Conservation (phyloP, 2,888 invertebrate genomes). For the Ptychoptera albimana region DNA sequence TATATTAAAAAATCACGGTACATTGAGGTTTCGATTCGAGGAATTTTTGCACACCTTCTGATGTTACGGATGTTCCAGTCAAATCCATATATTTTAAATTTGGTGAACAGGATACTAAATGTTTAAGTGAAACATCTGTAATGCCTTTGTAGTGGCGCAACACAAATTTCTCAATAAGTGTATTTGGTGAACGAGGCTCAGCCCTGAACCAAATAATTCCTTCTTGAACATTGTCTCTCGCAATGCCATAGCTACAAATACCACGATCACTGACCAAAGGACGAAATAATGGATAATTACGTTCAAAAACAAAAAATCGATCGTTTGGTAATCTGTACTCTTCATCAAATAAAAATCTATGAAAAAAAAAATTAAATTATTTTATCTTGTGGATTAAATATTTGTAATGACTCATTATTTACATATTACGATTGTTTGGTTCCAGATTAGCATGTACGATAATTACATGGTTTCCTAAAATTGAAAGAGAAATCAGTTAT, state of each 20-base stretch:
- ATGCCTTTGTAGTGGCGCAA: constrained; percentile 43
- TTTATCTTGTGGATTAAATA: too few relatives aligned
- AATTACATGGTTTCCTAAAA: too few relatives aligned
- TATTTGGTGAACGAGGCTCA: constrained; percentile 27
- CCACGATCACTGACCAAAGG: constrained; percentile 24
- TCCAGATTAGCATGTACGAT: too few relatives aligned
- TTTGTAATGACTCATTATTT: too few relatives aligned
- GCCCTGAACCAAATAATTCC: constrained; percentile 28
- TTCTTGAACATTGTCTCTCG: constrained; percentile 22
- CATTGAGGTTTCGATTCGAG: constrained; percentile 41
- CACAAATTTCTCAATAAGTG: constrained; percentile 34
- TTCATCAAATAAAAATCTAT: not conserved
- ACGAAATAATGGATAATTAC: constrained; percentile 8
- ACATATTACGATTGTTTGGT: too few relatives aligned
- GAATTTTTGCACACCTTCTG: constrained; percentile 42
- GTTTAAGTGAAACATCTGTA: constrained; percentile 43
- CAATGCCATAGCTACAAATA: constrained; percentile 26
- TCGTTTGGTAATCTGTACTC: not conserved
- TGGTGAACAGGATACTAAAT: constrained; percentile 44
- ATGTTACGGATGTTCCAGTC: constrained; percentile 46
- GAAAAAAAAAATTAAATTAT: not conserved
- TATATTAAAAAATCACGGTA: constrained; percentile 26
- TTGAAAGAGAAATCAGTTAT: too few relatives aligned
- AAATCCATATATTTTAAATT: constrained; percentile 44
- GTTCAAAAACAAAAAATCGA: not conserved